Percentiles rank a stretch among this genome's conserved stretches.
phyloP scores from a whole-genome alignment of 2,888 invertebrate species.

The Parnassius smintheus region DNA sequence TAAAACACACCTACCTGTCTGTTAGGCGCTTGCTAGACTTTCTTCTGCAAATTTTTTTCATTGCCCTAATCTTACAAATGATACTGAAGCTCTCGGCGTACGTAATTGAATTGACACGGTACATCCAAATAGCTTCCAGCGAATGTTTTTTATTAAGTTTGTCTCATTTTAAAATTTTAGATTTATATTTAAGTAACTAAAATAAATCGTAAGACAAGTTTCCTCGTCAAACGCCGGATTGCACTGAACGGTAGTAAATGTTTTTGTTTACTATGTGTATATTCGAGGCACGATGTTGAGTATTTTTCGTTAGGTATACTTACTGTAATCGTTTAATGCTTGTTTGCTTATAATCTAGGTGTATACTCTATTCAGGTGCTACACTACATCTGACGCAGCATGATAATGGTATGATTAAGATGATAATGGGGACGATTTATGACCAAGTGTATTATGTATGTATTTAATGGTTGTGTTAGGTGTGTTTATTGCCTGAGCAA shows the following conservation, averaged over 20 bases:
- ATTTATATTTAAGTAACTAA: slow-evolving; percentile 10
- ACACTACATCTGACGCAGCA: slow-evolving; percentile 44
- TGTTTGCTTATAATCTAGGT: slow-evolving; percentile 39
- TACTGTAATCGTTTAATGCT: slow-evolving; percentile 52
- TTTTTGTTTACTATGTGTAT: slow-evolving; percentile 42
- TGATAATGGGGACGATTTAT: neutral
- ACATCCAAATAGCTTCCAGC: slow-evolving; percentile 53
- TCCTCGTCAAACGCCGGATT: slow-evolving; percentile 31
- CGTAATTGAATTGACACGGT: slow-evolving; percentile 56
- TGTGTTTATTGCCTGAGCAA: neutral
- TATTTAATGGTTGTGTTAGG: neutral
- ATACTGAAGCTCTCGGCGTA: slow-evolving; percentile 45
- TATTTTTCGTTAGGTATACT: slow-evolving; percentile 32
- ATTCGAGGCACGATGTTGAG: slow-evolving; percentile 8
- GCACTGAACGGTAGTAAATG: slow-evolving; percentile 43
- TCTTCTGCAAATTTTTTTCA: slow-evolving; percentile 62
- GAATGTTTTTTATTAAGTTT: slow-evolving; percentile 48
- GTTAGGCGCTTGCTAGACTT: slow-evolving; percentile 50
- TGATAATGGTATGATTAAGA: neutral
- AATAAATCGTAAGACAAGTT: slow-evolving; percentile 1
- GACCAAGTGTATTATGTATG: neutral
- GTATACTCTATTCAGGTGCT: slow-evolving; percentile 24
- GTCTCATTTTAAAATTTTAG: slow-evolving; percentile 41
- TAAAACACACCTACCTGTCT: slow-evolving; percentile 49
- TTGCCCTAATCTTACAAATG: slow-evolving; percentile 56